These are phyloP conservation scores for Empidonax traillii DNA, from an alignment of 2,113 vertebrate species.

Conservation along the genomic window DNA sequence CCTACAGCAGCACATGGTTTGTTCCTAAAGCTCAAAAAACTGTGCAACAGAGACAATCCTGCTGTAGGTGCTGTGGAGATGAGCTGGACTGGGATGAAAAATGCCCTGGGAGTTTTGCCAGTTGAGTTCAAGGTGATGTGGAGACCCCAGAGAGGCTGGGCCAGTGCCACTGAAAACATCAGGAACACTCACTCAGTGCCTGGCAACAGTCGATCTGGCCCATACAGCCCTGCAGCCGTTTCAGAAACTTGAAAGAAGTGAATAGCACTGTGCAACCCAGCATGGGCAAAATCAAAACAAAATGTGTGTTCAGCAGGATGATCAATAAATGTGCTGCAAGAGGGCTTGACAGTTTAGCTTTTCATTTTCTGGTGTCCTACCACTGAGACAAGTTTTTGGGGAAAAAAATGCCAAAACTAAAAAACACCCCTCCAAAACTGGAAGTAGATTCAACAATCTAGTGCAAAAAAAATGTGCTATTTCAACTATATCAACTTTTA, in stretches of 20 bases:
- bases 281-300: neutral
- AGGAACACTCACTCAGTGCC: neutral
- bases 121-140: neutral
- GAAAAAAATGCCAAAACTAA: rapidly evolving
- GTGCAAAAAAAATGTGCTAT: neutral
- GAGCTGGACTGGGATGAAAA: neutral
- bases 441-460: neutral
- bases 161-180: neutral
- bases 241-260: neutral
- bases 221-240: rapidly evolving
- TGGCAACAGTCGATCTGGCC: rapidly evolving
- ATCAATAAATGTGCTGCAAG: neutral
- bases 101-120: neutral
- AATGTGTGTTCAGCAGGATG: neutral
- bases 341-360: neutral
- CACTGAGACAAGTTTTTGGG: rapidly evolving
- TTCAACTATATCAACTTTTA: neutral
- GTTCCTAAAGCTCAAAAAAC: neutral
- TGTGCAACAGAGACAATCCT: neutral
- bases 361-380: neutral
- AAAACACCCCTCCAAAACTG: rapidly evolving
- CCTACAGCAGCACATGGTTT: neutral
- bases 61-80: neutral
- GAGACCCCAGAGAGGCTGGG: neutral
- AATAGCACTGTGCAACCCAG: neutral